Percentiles rank a stretch among this genome's conserved stretches.
Conservation (phyloP, 2,797 vertebrate species). For the Premnoplex brunnescens region DNA sequence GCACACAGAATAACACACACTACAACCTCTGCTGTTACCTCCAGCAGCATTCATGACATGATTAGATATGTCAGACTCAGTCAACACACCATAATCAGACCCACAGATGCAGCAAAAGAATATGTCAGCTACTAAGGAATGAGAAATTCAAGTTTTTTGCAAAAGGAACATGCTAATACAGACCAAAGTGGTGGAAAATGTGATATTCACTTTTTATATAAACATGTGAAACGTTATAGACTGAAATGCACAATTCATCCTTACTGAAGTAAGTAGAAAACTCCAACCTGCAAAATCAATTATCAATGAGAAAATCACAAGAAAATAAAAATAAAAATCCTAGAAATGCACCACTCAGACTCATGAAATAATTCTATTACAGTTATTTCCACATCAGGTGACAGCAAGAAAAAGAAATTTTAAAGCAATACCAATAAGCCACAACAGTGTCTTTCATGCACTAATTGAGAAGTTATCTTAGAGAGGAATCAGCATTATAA, state of each 20-base stretch:
- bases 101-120: background rate
- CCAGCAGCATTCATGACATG: background rate
- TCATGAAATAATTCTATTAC: background rate
- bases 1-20: background rate
- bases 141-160: constrained; percentile 23
- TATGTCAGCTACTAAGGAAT: background rate
- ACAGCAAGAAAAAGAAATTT: background rate
- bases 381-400: background rate
- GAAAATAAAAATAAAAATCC: background rate
- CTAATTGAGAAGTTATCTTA: background rate
- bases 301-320: background rate
- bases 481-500: background rate
- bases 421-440: background rate
- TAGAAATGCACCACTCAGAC: background rate
- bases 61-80: background rate
- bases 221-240: background rate
- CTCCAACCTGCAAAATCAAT: background rate
- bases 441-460: background rate
- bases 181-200: background rate
- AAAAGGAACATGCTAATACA: constrained; percentile 18
- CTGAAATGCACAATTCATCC: background rate
- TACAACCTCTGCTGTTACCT: background rate
- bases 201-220: background rate
- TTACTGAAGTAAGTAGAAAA: background rate
- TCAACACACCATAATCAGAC: background rate